Conservation (phyloP, 2,888 invertebrate species). For the Plutella xylostella region DNA sequence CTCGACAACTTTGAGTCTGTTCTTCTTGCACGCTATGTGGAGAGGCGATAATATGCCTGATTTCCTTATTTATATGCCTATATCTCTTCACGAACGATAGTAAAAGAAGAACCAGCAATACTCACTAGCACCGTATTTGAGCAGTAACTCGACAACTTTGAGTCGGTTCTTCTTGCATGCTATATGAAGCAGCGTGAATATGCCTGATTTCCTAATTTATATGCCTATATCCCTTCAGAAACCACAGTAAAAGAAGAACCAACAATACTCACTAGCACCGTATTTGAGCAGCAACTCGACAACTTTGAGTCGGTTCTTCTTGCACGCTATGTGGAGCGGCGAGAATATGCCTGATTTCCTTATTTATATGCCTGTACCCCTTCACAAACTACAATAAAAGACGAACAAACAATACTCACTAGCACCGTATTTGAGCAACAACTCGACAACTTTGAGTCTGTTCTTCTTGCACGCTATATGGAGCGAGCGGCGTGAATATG, state of each 20-base stretch:
- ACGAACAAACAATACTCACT: too few relatives aligned
- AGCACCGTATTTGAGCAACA: constrained; percentile 95
- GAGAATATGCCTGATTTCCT: too few relatives aligned
- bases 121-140: constrained; percentile 93
- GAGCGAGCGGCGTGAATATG: too few relatives aligned
- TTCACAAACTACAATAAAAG: too few relatives aligned
- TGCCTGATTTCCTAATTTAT: too few relatives aligned
- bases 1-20: constrained; percentile 98
- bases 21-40: constrained; percentile 99
- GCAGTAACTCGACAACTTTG: constrained; percentile 93
- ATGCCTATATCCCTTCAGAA: too few relatives aligned
- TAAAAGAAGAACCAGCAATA: too few relatives aligned
- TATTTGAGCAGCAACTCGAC: constrained; percentile 96
- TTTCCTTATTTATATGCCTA: too few relatives aligned
- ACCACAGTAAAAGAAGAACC: too few relatives aligned
- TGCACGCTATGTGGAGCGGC: constrained; percentile 98
- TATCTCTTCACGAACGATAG: too few relatives aligned
- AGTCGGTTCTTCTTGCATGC: constrained; percentile 99
- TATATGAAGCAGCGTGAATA: constrained; percentile 98
- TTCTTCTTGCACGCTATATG: constrained; percentile 99
- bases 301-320: constrained; percentile 97
- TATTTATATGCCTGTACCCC: too few relatives aligned
- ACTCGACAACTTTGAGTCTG: constrained; percentile 94
- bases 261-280: constrained; percentile 83
- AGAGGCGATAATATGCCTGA: too few relatives aligned